Evolutionary conservation across 2,797 vertebrate genomes (phyloP), one percentile per base, ranked within the genome.

Genomic region (Crocidura indochinensis): DNA sequence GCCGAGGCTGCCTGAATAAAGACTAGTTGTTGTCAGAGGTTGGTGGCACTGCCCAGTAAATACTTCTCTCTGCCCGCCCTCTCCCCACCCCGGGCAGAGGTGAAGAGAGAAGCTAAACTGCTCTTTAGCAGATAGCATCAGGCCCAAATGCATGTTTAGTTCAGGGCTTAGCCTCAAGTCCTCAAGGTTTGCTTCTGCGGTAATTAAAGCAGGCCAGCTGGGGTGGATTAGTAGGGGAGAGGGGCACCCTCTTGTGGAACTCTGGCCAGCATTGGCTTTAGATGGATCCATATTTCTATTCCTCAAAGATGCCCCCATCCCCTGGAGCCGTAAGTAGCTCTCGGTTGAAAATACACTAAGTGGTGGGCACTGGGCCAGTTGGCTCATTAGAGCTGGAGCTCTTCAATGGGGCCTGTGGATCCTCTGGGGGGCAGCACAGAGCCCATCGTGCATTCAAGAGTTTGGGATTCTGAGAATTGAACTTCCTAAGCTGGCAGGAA

Each of bases 171-270:
- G 93, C 92, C 81, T 79, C 9, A 31, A 85, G 85, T 91, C 92
- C 81, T 79, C 9, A 31, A 85, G 85, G 88, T 87, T 94, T 93
- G 94, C 91, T 94, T 93, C 90, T 96, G 90, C 71, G 81, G 74
- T 95, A 91, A 96, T 97, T 96, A 96, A 96, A 96, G 95, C 91
- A 49, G 93, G 96, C 94, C 96, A 97, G 96, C 97, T 97, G 97
- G 95, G 88, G 87, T 91, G 91, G 96, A 97, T 97, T 96, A 92
- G 75, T 17, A n/a, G 92, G 78, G 89, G 72, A 44, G 62, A n/a
- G 29, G 38, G 71, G 74, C 78, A 14, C 90, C 76, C 78, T 44
- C 76, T 60, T 74, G 4, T 47, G 75, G 51, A 62, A 69, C 71
- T 90, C 91, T 80, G 76, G 74, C 76, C 51, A 65, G 73, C 77